Conservation (phyloP, 1,140 invertebrate genomes). For the Heterodera schachtii region DNA sequence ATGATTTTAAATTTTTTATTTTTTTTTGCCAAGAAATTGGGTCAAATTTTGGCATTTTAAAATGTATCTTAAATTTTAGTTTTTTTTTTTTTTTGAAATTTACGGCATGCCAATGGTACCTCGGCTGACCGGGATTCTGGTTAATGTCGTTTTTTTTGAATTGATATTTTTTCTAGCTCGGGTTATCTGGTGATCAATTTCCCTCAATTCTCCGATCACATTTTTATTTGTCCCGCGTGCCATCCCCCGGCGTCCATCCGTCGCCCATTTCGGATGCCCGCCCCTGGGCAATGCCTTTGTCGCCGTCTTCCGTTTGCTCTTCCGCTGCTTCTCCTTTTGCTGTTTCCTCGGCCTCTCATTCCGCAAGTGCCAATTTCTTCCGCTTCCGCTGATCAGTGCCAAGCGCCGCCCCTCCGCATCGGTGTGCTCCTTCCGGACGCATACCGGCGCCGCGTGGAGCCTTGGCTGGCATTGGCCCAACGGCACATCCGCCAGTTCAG, state of each 20-base stretch:
- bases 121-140: too few species aligned
- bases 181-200: neutral
- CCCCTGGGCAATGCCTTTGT: neutral
- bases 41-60: too few species aligned
- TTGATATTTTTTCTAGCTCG: neutral
- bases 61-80: too few species aligned
- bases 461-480: slow-evolving; percentile 27
- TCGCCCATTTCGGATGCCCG: neutral
- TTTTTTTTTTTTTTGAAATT: too few species aligned
- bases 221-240: neutral
- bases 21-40: too few species aligned
- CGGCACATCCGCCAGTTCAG: slow-evolving; percentile 11
- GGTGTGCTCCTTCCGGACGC: slow-evolving; percentile 53
- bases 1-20: too few species aligned
- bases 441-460: slow-evolving; percentile 49
- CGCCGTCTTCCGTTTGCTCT: neutral
- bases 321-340: slow-evolving; percentile 4
- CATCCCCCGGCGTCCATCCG: neutral
- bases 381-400: neutral
- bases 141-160: too few species aligned
- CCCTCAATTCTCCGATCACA: neutral
- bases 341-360: neutral
- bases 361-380: neutral
- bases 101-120: too few species aligned
- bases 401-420: slow-evolving; percentile 29